Evolutionary conservation across 1,140 invertebrate species (phyloP).

Genomic region (Olivierus martensii): DNA sequence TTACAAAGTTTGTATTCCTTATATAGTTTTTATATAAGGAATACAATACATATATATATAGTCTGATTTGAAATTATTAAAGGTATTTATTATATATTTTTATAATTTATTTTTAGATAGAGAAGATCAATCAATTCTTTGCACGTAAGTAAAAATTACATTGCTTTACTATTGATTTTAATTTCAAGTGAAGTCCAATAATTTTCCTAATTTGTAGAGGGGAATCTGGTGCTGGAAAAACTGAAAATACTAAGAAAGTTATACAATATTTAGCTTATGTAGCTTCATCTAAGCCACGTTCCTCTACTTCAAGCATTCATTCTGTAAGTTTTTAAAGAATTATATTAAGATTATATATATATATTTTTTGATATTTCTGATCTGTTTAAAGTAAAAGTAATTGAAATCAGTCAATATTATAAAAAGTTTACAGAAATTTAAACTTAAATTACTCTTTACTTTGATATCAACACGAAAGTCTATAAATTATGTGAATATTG

Average conservation of each 20-base stretch:
- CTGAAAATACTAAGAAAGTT: conserved; percentile 99
- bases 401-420: too few relatives aligned
- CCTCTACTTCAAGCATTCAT: conserved; percentile 40
- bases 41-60: too few relatives aligned
- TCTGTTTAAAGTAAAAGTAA: too few relatives aligned
- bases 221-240: conserved; percentile 99
- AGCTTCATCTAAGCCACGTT: conserved; percentile 75
- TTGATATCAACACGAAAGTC: too few relatives aligned
- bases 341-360: too few relatives aligned
- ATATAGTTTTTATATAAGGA: too few relatives aligned
- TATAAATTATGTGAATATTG: too few relatives aligned
- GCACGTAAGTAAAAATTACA: conserved; percentile 48
- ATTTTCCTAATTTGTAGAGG: conserved; percentile 39
- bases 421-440: too few relatives aligned
- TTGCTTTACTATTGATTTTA: not conserved
- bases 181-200: not conserved
- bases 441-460: too few relatives aligned
- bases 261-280: conserved; percentile 99
- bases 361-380: too few relatives aligned
- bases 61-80: too few relatives aligned
- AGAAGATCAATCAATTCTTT: conserved; percentile 98
- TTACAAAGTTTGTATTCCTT: too few relatives aligned
- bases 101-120: conserved; percentile 54
- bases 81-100: conserved; percentile 9
- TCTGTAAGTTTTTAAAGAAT: conserved; percentile 49